These are phyloP conservation scores for Drosophila formosana DNA, from an alignment of 2,888 invertebrate species.

Conservation along the genomic window DNA sequence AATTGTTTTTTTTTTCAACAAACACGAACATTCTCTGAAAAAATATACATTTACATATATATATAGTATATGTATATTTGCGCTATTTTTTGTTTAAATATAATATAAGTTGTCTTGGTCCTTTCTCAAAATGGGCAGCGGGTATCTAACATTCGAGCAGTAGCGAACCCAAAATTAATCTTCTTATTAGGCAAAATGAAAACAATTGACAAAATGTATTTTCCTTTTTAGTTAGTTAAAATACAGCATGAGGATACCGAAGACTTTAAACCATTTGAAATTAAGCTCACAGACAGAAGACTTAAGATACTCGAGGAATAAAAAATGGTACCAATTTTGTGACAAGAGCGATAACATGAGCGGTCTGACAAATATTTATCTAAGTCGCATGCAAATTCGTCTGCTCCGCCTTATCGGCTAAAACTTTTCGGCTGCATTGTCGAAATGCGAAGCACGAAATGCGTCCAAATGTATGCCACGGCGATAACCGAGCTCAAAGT, in stretches of 20 bases:
- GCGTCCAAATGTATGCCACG: conserved; percentile 56
- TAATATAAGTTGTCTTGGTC: no score
- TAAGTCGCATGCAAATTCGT: conserved; percentile 54
- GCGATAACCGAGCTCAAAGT: conserved; percentile 55
- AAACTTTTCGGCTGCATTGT: conserved; percentile 51
- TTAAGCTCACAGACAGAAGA: not conserved
- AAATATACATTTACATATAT: no score
- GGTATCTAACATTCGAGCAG: no score
- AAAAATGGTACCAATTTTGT: conserved; percentile 19
- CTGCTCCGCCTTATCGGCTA: not conserved
- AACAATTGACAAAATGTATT: no score
- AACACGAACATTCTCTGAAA: no score
- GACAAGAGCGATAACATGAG: conserved; percentile 44
- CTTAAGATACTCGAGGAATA: conserved; percentile 21
- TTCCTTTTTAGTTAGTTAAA: not conserved
- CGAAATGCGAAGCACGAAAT: not conserved
- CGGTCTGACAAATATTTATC: conserved; percentile 57
- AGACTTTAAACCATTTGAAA: not conserved
- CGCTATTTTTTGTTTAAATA: no score
- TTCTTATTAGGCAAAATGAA: no score
- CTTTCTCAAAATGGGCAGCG: no score
- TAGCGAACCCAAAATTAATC: no score
- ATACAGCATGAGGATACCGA: not conserved
- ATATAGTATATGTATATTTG: no score
- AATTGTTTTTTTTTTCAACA: no score